Percentiles rank a stretch among this genome's conserved stretches.
Conservation (phyloP, 2,797 vertebrate genomes). For the Danio albolineatus region DNA sequence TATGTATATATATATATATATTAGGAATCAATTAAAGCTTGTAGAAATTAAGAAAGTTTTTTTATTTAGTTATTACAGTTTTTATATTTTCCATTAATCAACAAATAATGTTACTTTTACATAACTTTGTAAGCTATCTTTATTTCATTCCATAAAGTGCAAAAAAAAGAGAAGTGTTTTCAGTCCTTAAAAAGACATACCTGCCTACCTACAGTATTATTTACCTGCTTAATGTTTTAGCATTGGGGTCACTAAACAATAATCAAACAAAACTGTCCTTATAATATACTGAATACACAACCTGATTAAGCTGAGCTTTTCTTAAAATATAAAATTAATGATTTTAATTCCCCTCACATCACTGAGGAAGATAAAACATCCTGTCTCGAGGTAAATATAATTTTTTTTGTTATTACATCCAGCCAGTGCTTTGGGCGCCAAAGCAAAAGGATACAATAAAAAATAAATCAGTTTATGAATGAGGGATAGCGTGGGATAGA, state of each 20-base stretch:
- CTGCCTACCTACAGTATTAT: too few species aligned
- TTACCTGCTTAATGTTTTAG: neutral
- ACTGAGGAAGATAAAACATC: neutral
- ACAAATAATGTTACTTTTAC: too few species aligned
- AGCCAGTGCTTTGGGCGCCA: slow-evolving; percentile 12
- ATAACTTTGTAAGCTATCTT: too few species aligned
- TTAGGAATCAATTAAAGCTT: too few species aligned
- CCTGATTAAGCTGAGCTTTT: neutral
- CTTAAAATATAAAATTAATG: neutral
- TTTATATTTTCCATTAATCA: too few species aligned
- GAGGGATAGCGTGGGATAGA: neutral
- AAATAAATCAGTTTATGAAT: slow-evolving; percentile 21
- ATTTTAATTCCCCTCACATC: neutral
- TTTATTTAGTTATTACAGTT: too few species aligned
- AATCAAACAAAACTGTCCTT: neutral
- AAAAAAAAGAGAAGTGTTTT: too few species aligned
- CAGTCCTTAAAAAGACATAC: too few species aligned
- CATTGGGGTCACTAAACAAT: neutral
- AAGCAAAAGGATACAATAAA: slow-evolving; percentile 7
- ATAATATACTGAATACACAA: slow-evolving; percentile 6
- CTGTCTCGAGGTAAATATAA: neutral
- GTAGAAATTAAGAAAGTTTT: too few species aligned
- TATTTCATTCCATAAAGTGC: too few species aligned
- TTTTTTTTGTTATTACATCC: slow-evolving; percentile 29
- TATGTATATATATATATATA: too few species aligned